Evolutionary conservation across 2,113 vertebrate species (phyloP).

Genomic region (Zosterops japonicus): DNA sequence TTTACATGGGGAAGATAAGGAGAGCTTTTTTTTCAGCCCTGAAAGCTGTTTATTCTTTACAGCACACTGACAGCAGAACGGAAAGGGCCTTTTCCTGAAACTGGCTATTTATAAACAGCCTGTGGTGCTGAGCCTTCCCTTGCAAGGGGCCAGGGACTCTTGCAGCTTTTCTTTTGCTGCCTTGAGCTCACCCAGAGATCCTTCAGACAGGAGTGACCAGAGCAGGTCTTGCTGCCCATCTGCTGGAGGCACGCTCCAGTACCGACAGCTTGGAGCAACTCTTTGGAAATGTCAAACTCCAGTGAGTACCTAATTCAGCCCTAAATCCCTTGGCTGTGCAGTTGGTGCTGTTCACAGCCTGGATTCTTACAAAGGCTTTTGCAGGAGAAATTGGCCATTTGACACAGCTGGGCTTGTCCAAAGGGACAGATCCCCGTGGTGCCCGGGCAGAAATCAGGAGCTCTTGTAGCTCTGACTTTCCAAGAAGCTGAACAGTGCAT

Average conservation of each 20-base stretch:
- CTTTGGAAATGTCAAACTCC: background rate
- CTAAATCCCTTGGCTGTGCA: background rate
- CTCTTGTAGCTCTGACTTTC: background rate
- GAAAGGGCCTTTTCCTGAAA: constrained; percentile 70
- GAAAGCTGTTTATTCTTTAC: constrained; percentile 53
- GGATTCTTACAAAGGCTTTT: background rate
- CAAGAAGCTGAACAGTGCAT: background rate
- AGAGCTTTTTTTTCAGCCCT: background rate
- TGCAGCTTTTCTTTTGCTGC: background rate
- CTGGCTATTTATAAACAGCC: constrained; percentile 61
- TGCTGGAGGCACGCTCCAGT: background rate
- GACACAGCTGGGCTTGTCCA: background rate
- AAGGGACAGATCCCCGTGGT: background rate
- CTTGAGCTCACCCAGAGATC: background rate
- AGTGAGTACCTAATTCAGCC: background rate
- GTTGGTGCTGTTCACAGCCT: background rate
- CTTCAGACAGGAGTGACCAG: background rate
- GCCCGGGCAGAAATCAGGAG: rapidly evolving
- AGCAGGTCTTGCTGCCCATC: background rate
- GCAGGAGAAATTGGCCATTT: background rate
- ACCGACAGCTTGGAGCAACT: background rate
- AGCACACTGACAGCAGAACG: constrained; percentile 2
- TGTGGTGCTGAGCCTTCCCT: background rate
- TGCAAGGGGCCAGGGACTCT: background rate
- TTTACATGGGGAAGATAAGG: constrained; percentile 6